Evolutionary conservation across 2,797 vertebrate species (phyloP), one percentile per base, ranked within the genome.

Genomic region (Aeoliscus strigatus): DNA sequence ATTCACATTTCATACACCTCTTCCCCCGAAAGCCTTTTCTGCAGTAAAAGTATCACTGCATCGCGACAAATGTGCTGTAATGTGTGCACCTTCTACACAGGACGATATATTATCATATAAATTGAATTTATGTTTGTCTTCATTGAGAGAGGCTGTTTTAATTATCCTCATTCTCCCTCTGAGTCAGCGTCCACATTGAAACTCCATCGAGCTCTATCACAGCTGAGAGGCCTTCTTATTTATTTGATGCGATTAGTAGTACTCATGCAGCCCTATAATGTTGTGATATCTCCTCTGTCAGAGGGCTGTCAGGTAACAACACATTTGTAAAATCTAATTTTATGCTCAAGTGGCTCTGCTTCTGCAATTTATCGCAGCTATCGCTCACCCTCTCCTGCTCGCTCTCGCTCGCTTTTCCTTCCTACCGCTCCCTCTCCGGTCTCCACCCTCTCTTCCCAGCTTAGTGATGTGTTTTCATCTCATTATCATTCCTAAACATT

Each of bases 311-410:
- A 89, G 87, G 86, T 88, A 88, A 89, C 88, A 89, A 88, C 87
- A 86, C 86, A 86, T 89, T 90, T 88, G 85, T 88, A 89, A 90
- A 89, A 90, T 90, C 88, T 88, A 88, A 91, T 91, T 91, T 91
- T 89, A 91, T 90, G 89, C 89, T 90, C 88, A 91, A 88, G 86
- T 87, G 87, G 78, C 75, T 88, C 80, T 82, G 88, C 83, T 85
- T 80, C 78, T 83, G 81, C 82, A 87, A 88, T 88, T 88, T 85
- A 88, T 87, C 84, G 68, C 73, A 72, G 80, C 81, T 76, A 80
- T 82, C 73, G 76, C 76, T 80, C 79, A 81, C 55, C 63, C 69
- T 60, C 71, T 56, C 65, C 47, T 32, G 39, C 66, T 57, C 34
- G 18, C 55, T 45, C 50, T 27, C 35, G 32, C 57, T 58, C 51